Conservation (phyloP, 2,113 vertebrate genomes). For the Pionites leucogaster region DNA sequence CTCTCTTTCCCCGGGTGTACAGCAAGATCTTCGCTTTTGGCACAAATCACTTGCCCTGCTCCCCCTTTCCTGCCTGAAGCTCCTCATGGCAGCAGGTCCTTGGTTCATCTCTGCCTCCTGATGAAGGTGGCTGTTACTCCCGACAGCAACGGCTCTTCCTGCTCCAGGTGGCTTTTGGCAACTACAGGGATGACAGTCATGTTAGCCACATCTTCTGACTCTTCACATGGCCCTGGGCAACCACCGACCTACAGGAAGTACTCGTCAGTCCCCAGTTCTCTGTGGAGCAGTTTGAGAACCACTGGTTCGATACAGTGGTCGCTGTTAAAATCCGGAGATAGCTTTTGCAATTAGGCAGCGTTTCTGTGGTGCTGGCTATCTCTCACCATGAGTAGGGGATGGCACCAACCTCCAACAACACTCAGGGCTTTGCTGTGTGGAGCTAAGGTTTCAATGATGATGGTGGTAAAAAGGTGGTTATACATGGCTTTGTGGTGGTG, state of each 20-base stretch:
- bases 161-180: slow-evolving; percentile 46
- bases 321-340: background rate
- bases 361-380: background rate
- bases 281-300: slow-evolving; percentile 63
- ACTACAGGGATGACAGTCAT: slow-evolving; percentile 12
- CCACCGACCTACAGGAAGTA: background rate
- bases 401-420: background rate
- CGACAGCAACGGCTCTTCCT: slow-evolving; percentile 1
- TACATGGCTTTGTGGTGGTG: background rate
- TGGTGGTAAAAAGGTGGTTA: background rate
- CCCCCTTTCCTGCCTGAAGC: slow-evolving; percentile 36
- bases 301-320: slow-evolving; percentile 39
- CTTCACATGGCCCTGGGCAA: background rate
- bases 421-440: slow-evolving; percentile 11
- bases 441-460: background rate
- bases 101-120: slow-evolving; percentile 33
- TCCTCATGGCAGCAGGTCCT: slow-evolving; percentile 31
- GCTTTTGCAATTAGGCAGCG: background rate
- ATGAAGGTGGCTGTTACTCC: background rate
- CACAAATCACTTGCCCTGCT: slow-evolving; percentile 16
- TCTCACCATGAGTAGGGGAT: background rate
- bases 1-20: background rate
- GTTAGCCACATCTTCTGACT: background rate
- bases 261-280: background rate
- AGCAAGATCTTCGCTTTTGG: slow-evolving; percentile 22